A percentile compares a stretch with the other conserved stretches of the same genome.
These are phyloP conservation scores for Balearica regulorum DNA, from an alignment of 2,797 vertebrate genomes.

Conservation along the genomic window DNA sequence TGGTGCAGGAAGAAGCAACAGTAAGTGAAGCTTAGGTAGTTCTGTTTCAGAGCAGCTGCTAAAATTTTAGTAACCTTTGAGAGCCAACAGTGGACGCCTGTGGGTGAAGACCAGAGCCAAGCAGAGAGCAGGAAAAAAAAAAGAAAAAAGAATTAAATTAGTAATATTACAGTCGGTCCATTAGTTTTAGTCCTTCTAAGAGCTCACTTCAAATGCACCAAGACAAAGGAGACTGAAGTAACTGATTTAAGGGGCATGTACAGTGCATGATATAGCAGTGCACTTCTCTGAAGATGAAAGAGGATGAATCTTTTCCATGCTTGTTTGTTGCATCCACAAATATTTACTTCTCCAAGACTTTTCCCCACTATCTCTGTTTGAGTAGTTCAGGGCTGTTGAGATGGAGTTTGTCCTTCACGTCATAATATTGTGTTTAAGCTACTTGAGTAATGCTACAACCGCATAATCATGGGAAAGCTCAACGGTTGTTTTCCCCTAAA, in stretches of 20 bases:
- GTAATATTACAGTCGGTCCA: conserved; percentile 60
- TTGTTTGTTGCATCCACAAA: conserved; percentile 34
- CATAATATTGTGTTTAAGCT: conserved; percentile 5
- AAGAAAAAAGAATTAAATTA: conserved; percentile 63
- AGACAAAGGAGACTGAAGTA: conserved; percentile 59
- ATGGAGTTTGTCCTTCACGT: not conserved
- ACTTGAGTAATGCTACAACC: not conserved
- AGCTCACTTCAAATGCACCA: conserved; percentile 42
- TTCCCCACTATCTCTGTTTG: not conserved
- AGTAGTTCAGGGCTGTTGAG: conserved; percentile 23
- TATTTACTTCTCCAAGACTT: conserved; percentile 27
- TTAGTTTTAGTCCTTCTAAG: conserved; percentile 52
- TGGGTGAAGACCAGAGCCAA: conserved; percentile 68
- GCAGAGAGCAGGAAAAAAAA: conserved; percentile 70
- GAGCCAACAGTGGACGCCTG: conserved; percentile 71
- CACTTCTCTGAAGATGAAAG: not conserved
- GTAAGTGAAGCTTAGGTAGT: conserved; percentile 39
- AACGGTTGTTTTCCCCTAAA: conserved; percentile 34
- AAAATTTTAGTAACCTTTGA: conserved; percentile 77
- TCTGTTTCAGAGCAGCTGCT: conserved; percentile 65
- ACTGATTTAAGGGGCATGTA: not conserved
- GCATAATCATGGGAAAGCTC: conserved; percentile 23
- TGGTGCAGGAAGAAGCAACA: conserved; percentile 47
- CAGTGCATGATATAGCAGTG: not conserved
- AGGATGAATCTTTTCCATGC: not conserved